Evolutionary conservation across 1,140 invertebrate genomes (phyloP).

Genomic region (Penaeus vannamei): DNA sequence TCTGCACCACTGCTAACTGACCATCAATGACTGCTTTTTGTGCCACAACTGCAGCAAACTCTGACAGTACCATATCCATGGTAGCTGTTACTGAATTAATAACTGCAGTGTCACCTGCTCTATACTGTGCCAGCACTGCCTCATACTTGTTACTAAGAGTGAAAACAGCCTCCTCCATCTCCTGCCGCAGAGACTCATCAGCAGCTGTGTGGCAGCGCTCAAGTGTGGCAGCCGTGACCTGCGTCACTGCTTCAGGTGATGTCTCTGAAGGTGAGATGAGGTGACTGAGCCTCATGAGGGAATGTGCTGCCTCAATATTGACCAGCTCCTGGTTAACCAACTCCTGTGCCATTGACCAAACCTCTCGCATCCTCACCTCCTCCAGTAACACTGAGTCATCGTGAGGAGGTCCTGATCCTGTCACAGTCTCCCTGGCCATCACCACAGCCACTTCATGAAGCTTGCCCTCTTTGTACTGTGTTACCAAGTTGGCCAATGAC

Average conservation of each 20-base stretch:
- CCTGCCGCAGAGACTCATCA: conserved; percentile 78
- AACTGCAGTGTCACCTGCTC: conserved; percentile 66
- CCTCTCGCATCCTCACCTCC: conserved; percentile 77
- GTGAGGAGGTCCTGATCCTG: conserved; percentile 59
- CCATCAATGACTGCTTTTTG: conserved; percentile 84
- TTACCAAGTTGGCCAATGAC: conserved; percentile 75
- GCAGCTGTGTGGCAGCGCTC: conserved; percentile 72
- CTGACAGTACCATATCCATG: conserved; percentile 74
- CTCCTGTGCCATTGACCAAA: conserved; percentile 80
- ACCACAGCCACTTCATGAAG: conserved; percentile 77
- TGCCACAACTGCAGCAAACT: conserved; percentile 83
- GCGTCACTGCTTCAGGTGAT: conserved; percentile 16
- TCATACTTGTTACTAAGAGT: conserved; percentile 80
- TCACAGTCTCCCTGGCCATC: conserved; percentile 68
- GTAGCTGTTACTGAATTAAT: conserved; percentile 60
- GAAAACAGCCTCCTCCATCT: conserved; percentile 79
- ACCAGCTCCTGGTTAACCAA: conserved; percentile 79
- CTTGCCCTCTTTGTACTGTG: conserved; percentile 80
- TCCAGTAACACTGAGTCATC: conserved; percentile 68
- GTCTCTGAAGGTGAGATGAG: conserved; percentile 38
- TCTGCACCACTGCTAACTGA: conserved; percentile 71
- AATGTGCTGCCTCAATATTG: conserved; percentile 81
- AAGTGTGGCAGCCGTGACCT: conserved; percentile 36
- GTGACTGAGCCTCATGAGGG: conserved; percentile 79
- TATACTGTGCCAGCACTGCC: conserved; percentile 71